Evolutionary conservation across 2,888 invertebrate species (phyloP).

Genomic region (Oscheius myriophilus): DNA sequence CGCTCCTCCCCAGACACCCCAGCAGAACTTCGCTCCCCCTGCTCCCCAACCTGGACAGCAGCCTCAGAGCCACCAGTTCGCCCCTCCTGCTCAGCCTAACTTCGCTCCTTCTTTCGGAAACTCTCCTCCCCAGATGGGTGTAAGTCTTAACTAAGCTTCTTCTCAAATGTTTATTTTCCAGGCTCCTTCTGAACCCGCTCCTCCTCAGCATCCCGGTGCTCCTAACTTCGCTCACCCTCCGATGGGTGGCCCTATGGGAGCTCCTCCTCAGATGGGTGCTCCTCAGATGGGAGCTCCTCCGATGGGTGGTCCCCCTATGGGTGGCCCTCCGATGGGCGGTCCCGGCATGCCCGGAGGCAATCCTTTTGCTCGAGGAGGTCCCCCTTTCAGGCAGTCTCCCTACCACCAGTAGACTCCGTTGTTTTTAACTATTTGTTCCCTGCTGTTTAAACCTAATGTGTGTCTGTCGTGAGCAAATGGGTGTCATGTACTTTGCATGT

Average conservation of each 20-base stretch:
- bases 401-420: slow-evolving; percentile 43
- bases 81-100: neutral
- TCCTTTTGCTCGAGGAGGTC: slow-evolving; percentile 50
- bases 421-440: too few species aligned
- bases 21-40: slow-evolving; percentile 32
- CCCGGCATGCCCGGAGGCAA: slow-evolving; percentile 43
- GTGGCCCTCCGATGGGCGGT: slow-evolving; percentile 36
- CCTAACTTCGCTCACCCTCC: slow-evolving; percentile 30
- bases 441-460: too few species aligned
- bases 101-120: neutral
- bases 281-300: slow-evolving; percentile 30
- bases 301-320: slow-evolving; percentile 39
- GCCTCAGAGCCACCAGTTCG: slow-evolving; percentile 10
- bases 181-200: slow-evolving; percentile 16
- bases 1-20: slow-evolving; percentile 30
- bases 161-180: slow-evolving; percentile 4
- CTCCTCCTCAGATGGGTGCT: slow-evolving; percentile 22
- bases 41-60: slow-evolving; percentile 33
- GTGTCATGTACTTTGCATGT: too few species aligned
- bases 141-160: neutral
- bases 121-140: slow-evolving; percentile 5
- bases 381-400: slow-evolving; percentile 53
- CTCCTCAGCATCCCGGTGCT: neutral
- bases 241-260: slow-evolving; percentile 31
- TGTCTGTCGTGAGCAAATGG: too few species aligned